Base-by-base conservation (phyloP, 2,113 vertebrate genomes). In the Taurulus bubalis region DNA sequence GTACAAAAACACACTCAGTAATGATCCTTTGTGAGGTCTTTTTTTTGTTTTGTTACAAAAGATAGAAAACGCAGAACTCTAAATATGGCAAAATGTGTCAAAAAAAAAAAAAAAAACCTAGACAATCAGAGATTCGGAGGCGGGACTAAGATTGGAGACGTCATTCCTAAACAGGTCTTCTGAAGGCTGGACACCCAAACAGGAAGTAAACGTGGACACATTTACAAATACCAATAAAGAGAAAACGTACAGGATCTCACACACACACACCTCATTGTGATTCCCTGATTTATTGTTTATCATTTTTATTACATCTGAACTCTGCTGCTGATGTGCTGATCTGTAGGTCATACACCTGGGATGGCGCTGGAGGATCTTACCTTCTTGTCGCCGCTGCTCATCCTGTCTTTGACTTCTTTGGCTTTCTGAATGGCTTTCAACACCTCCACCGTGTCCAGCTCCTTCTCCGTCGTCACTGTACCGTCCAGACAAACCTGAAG, bases 361-460 rank as follows among this genome's bases (percentile, higher is more conserved):
- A 83, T 38, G 64, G 68, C 40, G n/a, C 30, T 32, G 30, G 30
- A 47, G 4, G 56, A 30, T 18, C 36, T 32, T 91, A 99, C 98
- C 97, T 97, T 99, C 93, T 96, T 97, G 68, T 98, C 96, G 3
- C 91, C 82, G 92, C 93, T 94, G 85, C 92, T 96, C 95, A 97
- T 95, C 86, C 96, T 93, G 85, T 95, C 96, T 92, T 97, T 99
- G 78, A 95, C 96, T 84, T 99, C 97, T 91, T 97, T 99, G 89
- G 98, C 97, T 96, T 99, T 99, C 88, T 97, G 98, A 93, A 99
- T 98, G 71, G 98, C 98, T 94, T 99, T 99, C 45, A 99, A 84
- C 42, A 99, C 98, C 91, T 99, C 98, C 56, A 99, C 98, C 0
- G 98, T 99, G 90, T 99, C 98, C 67, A 99, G 85, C 77, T 99